Evolutionary conservation across 2,888 invertebrate genomes (phyloP).

Genomic region (Seladonia tumulorum): DNA sequence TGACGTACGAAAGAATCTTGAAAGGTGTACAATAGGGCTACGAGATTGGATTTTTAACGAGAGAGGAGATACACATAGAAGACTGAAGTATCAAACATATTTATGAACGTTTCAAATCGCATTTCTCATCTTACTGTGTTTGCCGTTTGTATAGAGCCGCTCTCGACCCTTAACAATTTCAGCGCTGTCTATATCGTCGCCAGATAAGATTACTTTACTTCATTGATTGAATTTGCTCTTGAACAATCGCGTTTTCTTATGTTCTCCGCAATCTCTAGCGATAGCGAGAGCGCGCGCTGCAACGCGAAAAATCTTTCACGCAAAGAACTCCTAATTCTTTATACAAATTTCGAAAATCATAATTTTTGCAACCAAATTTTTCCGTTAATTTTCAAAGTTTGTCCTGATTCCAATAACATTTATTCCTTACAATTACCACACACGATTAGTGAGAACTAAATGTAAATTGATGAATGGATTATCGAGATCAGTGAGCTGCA

Average conservation of each 20-base stretch:
- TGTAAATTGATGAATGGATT: no score
- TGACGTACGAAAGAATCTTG: not conserved
- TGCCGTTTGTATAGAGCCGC: not conserved
- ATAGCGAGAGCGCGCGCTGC: not conserved
- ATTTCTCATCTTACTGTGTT: not conserved
- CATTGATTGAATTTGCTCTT: not conserved
- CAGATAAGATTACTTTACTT: not conserved
- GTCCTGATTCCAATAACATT: no score
- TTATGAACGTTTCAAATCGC: not conserved
- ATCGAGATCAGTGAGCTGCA: no score
- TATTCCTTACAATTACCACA: no score
- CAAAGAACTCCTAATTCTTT: not conserved
- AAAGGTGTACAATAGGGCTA: not conserved
- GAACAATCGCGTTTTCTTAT: not conserved
- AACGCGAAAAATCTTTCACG: not conserved
- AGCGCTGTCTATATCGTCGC: not conserved
- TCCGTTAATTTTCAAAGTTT: not conserved
- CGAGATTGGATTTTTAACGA: slow-evolving; percentile 12
- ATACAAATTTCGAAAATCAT: not conserved
- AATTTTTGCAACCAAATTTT: not conserved
- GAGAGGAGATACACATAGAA: not conserved
- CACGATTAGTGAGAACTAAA: no score
- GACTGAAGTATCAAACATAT: not conserved
- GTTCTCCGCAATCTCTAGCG: not conserved
- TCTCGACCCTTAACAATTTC: not conserved